Evolutionary conservation across 1,140 invertebrate genomes (phyloP).

Genomic region (Mercenaria mercenaria): DNA sequence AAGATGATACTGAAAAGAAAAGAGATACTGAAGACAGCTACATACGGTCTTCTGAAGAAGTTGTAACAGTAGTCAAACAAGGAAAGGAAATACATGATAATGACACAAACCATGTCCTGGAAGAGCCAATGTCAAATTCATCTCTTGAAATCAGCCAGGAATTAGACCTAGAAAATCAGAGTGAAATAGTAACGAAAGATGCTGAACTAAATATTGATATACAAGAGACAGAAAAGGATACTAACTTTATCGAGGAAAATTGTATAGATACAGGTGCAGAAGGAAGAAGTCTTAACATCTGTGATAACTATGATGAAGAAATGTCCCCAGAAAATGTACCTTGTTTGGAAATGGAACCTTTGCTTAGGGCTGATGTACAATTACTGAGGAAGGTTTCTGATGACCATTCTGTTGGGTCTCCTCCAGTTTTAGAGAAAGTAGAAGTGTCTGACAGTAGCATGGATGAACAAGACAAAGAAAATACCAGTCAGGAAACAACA

Average conservation of each 20-base stretch:
- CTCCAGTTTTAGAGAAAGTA: constrained; percentile 46
- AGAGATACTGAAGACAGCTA: neutral
- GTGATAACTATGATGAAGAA: neutral
- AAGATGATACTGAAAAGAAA: neutral
- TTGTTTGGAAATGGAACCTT: neutral
- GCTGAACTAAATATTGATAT: neutral
- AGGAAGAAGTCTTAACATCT: neutral
- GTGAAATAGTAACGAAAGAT: neutral
- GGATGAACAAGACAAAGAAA: constrained; percentile 2
- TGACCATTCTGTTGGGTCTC: neutral
- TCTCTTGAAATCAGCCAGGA: no score
- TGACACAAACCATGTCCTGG: neutral
- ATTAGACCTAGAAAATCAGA: neutral
- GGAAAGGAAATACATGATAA: neutral
- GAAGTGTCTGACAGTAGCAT: neutral
- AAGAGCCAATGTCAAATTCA: no score
- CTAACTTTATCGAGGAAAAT: neutral
- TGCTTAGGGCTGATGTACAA: neutral
- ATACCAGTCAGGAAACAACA: neutral
- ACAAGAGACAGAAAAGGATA: neutral
- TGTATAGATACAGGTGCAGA: neutral
- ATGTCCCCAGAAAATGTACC: neutral
- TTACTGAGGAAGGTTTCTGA: neutral
- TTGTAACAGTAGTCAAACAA: no score
- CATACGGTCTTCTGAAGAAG: neutral